Base-by-base conservation (phyloP, 2,888 invertebrate species). In the Tetanocera ferruginea region DNA sequence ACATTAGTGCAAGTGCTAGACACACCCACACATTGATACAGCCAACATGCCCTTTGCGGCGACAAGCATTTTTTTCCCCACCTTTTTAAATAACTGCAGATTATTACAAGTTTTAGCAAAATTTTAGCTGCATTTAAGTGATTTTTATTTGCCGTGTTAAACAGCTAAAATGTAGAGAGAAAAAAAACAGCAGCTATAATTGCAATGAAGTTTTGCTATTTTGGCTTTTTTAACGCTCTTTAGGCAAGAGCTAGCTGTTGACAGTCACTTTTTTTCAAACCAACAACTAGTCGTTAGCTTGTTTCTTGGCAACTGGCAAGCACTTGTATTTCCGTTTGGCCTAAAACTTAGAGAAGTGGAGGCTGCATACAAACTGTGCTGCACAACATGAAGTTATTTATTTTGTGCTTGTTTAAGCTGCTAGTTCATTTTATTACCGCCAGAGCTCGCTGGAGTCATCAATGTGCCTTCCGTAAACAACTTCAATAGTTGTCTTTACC, bases 1-100 rank as follows among this genome's bases (percentile, higher is more conserved):
- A 57, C 72, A 72, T 72, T 72, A 72, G 60, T 17, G 64, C 64
- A 64, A 8, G 17, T 28, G 17, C 67, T 67, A 43, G 17, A 51
- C 25, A 25, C 34, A 23, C n/a, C 28, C 64, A 31, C 6, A 1
- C n/a, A 23, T n/a, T 23, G 55, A 55, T 1, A 55, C 55, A 11
- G 6, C 23, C 55, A 19, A 55, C 55, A 49, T 49, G n/a, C n/a
- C 19, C 6, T 23, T 2, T 5, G n/a, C 8, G 19, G 6, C 55
- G 5, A 5, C 23, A 3, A 19, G 55, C 4, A 55, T 5, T 19
- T 23, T 43, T 14, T 57, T 57, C 5, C n/a, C n/a, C 5, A 55
- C 9, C 8, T 71, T 57, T 72, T 37, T 57, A 43, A 19, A n/a
- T 11, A 17, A 6, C 17, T 9, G n/a, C 23, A 28, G 28, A 6